phyloP scores from a whole-genome alignment of 2,888 invertebrate species.

The Candidula unifasciata region DNA sequence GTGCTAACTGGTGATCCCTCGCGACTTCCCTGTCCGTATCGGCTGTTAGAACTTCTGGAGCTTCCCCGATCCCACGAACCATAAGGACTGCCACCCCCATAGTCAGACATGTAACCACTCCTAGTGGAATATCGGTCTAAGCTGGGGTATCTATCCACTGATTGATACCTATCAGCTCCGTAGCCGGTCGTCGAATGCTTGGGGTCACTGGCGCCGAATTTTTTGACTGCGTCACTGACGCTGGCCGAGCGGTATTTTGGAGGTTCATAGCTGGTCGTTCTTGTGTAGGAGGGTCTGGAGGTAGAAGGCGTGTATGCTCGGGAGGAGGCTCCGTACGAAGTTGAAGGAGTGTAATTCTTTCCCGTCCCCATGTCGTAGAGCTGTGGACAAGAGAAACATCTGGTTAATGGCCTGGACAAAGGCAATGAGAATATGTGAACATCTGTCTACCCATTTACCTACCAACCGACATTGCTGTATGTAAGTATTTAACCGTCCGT shows the following conservation, averaged over 20 bases:
- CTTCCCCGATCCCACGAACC: constrained; percentile 70
- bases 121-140: constrained; percentile 65
- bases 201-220: constrained; percentile 58
- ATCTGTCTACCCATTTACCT: no score
- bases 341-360: constrained; percentile 63
- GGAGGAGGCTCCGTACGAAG: constrained; percentile 57
- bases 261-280: constrained; percentile 56
- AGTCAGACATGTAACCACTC: constrained; percentile 73
- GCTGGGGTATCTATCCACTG: constrained; percentile 58
- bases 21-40: constrained; percentile 66
- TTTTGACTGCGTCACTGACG: constrained; percentile 67
- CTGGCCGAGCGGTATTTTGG: constrained; percentile 51
- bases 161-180: constrained; percentile 57
- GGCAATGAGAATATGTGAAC: no score
- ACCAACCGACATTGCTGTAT: no score
- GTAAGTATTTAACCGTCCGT: no score
- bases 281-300: constrained; percentile 46
- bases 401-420: no score
- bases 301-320: constrained; percentile 53
- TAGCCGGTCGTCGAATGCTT: constrained; percentile 52
- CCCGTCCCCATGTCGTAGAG: constrained; percentile 72
- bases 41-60: constrained; percentile 63
- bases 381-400: constrained; percentile 57
- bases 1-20: constrained; percentile 70
- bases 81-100: constrained; percentile 69